Evolutionary conservation across 1,140 invertebrate species (phyloP), one percentile per base, ranked within the genome.

Genomic region (Hermatobates lingyangjiaoensis): DNA sequence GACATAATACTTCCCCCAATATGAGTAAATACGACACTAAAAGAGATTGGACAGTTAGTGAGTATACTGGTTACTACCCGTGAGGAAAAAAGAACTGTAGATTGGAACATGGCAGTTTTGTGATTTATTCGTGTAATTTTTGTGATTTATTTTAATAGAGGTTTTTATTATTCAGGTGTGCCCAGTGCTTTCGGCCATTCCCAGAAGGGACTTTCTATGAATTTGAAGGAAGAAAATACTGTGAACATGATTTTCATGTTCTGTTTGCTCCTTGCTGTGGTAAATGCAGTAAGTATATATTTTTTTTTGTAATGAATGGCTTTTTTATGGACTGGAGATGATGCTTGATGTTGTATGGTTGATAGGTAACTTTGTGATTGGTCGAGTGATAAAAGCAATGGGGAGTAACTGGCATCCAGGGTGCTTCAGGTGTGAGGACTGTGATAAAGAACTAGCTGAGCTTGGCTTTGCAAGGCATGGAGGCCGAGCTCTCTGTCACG

Each of bases 351-450:
- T 34, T 34, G 39, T 12, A 10, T 42, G 5, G 5, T 7, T 42
- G 39, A 48, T 62, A 87, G 84, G 86, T 40, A 86, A 95, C 65
- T 96, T 96, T 66, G 88, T 98, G 20, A 91, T 96, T 66, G 93
- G 92, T 0, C 76, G 95, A 51, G 96, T 99, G 0, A 99, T 99
- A 57, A 98, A 98, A 66, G 96, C 96, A 1, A 96, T 99, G 90
- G 95, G 96, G 62, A 80, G 86, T 2, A 96, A 87, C 64, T 99
- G 95, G 95, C 96, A 99, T 71, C 92, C 94, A 1, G 75, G 81
- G 49, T 99, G 96, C 67, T 99, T 99, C 71, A 78, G 84, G 2
- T 99, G 96, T 67, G 86, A 97, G 64, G 74, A 91, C 58, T 99
- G 96, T 63, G 74, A 76, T 52, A 79, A 81, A 54, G 82, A 91